Base-by-base conservation (phyloP, 2,888 invertebrate genomes). In the Trichogramma evanescens region DNA sequence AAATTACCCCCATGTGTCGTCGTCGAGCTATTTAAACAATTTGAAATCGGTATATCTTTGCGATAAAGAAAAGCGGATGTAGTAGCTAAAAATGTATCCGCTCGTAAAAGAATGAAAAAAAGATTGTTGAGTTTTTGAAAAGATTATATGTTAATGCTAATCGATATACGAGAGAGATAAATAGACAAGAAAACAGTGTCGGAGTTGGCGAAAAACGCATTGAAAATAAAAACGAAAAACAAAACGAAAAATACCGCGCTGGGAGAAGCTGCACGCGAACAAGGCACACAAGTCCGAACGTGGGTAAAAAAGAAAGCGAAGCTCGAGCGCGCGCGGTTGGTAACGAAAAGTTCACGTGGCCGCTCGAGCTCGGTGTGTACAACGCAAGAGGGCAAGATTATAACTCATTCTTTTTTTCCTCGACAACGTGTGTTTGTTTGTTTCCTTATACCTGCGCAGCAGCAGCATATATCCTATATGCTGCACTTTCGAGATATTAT, bases 401-500 rank as follows among this genome's bases (percentile, higher is more conserved):
- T 9, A 13, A 13, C 41, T 13, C 42, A n/a, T 40, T 10, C 51
- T 39, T 26, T n/a, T 7, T 10, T 6, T 6, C 26, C 40, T n/a
- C 55, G 40, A 38, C 26, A 4, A 43, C 54, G 54, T 44, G 59
- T 56, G 56, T 56, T 62, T 62, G 56, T 46, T 26, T 26, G 26
- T 26, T 26, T 26, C 49, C 40, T 53, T 26, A 58, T 65, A 63
- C 64, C 66, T 64, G 63, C 65, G 66, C 64, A 65, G 65, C 65
- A 64, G 68, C 66, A 59, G 68, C 65, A 64, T 49, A 59, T 57
- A 67, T 67, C 65, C 66, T 69, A 67, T 68, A 69, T 69, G 69
- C 69, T 66, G 67, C 67, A 63, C 67, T 63, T 59, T 64, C 66
- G 66, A 72, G 72, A 71, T 72, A 71, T 26, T 26, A 26, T 67